Evolutionary conservation across 2,888 invertebrate species (phyloP).

Genomic region (Diogma glabrata): DNA sequence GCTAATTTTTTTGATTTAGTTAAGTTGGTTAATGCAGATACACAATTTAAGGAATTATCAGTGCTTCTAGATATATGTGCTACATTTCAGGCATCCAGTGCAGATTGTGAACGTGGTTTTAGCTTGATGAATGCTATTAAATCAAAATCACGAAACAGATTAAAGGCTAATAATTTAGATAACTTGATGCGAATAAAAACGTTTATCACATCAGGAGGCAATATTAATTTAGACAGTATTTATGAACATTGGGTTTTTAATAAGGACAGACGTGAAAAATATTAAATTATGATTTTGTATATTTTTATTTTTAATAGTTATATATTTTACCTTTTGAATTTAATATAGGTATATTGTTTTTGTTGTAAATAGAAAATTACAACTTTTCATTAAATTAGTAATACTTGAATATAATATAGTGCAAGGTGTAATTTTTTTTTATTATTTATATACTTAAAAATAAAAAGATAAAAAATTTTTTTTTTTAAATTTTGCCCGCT

Average conservation of each 20-base stretch:
- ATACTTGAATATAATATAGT: too few species aligned
- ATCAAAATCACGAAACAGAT: conserved; percentile 10
- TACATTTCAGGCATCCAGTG: conserved; percentile 11
- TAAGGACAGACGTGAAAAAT: conserved; percentile 8
- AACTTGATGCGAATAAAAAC: conserved; percentile 9
- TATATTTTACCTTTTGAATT: too few species aligned
- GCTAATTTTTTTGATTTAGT: conserved; percentile 9
- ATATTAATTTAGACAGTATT: conserved; percentile 11
- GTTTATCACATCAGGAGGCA: background rate
- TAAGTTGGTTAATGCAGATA: conserved; percentile 3
- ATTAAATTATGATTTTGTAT: conserved; percentile 2
- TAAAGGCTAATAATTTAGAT: conserved; percentile 8
- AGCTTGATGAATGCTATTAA: conserved; percentile 10
- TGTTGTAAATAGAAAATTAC: too few species aligned
- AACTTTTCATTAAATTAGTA: too few species aligned
- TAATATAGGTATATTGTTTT: too few species aligned
- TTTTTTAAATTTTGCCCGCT: too few species aligned
- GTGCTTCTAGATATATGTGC: conserved; percentile 7
- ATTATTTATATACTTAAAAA: too few species aligned
- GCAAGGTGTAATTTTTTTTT: too few species aligned
- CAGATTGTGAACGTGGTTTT: conserved; percentile 9
- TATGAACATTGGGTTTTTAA: conserved; percentile 3
- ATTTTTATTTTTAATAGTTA: too few species aligned
- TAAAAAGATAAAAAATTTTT: too few species aligned
- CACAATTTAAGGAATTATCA: conserved; percentile 8